Evolutionary conservation across 1,140 invertebrate species (phyloP).

Genomic region (Radopholus similis): DNA sequence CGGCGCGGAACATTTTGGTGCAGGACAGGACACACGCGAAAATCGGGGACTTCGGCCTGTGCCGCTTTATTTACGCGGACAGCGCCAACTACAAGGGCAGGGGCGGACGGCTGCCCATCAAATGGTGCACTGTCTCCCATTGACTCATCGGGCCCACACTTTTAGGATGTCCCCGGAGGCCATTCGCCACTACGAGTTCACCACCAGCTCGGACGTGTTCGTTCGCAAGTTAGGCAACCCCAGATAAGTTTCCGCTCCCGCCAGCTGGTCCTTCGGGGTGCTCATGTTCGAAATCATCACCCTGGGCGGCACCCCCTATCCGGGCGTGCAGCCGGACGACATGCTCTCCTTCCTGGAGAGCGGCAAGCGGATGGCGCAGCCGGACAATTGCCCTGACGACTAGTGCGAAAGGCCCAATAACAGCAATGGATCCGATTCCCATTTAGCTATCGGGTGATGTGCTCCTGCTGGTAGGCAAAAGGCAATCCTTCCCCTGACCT

Average conservation of each 20-base stretch:
- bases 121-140: conserved; percentile 59
- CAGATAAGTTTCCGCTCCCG: neutral
- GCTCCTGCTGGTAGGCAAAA: no score
- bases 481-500: no score
- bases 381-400: conserved; percentile 62
- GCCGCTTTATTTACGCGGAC: conserved; percentile 63
- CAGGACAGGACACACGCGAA: conserved; percentile 60
- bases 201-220: conserved; percentile 63
- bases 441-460: conserved; percentile 55
- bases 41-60: conserved; percentile 63
- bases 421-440: neutral
- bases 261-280: conserved; percentile 64
- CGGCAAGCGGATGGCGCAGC: conserved; percentile 62
- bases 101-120: conserved; percentile 61
- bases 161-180: conserved; percentile 61
- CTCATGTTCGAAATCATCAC: conserved; percentile 64
- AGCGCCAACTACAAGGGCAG: conserved; percentile 62
- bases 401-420: conserved; percentile 59
- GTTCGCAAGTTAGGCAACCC: conserved; percentile 12
- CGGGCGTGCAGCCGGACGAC: conserved; percentile 60
- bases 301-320: conserved; percentile 61
- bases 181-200: conserved; percentile 63
- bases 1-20: conserved; percentile 63
- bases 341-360: conserved; percentile 59
- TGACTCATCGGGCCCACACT: conserved; percentile 3